These are phyloP conservation scores for Amiota communis DNA, from an alignment of 2,888 invertebrate species.

Conservation along the genomic window DNA sequence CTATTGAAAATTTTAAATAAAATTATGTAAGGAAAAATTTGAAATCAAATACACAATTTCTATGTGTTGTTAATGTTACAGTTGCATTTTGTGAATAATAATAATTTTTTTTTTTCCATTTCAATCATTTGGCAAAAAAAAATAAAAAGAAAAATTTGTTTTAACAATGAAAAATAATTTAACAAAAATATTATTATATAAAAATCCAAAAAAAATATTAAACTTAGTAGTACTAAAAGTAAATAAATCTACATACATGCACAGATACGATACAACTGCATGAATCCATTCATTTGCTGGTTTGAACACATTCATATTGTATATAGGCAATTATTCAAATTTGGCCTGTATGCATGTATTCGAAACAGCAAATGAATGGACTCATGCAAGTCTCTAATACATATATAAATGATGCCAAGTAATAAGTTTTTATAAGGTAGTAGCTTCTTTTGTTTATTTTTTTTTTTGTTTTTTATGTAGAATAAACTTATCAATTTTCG, in stretches of 20 bases:
- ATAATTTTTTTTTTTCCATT: constrained; percentile 52
- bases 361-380: too few relatives aligned
- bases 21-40: constrained; percentile 32
- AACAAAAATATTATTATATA: constrained; percentile 5
- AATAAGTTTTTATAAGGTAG: constrained; percentile 51
- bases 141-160: constrained; percentile 40
- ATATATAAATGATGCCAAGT: constrained; percentile 28
- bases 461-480: constrained; percentile 53
- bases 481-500: constrained; percentile 55
- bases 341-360: too few relatives aligned
- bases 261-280: constrained; percentile 34
- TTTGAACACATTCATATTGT: too few relatives aligned
- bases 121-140: constrained; percentile 28
- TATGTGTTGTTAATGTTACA: constrained; percentile 50
- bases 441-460: constrained; percentile 44
- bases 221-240: constrained; percentile 9
- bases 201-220: neutral
- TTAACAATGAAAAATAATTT: constrained; percentile 40
- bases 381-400: too few relatives aligned
- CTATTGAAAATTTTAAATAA: constrained; percentile 30
- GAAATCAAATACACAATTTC: constrained; percentile 32
- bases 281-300: constrained; percentile 20
- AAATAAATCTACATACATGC: constrained; percentile 32
- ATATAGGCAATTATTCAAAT: too few relatives aligned
- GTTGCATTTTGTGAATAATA: constrained; percentile 54